Percentiles rank a stretch among this genome's conserved stretches.
Evolutionary conservation across 2,888 invertebrate genomes (phyloP).

Genomic region (Ophion costatus): DNA sequence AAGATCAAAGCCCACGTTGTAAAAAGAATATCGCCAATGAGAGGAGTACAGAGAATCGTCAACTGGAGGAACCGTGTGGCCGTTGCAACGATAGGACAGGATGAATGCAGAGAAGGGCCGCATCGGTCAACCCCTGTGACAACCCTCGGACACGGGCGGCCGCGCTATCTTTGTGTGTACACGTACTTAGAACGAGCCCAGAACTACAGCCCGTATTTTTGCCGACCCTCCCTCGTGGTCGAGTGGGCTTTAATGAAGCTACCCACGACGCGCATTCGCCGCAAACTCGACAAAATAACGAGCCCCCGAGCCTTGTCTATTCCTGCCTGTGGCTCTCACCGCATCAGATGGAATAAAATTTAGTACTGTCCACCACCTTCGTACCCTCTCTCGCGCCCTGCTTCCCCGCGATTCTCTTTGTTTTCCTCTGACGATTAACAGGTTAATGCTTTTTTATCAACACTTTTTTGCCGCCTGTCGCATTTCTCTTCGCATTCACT

Average conservation of each 20-base stretch:
- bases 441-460: conserved; percentile 49
- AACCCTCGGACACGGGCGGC: conserved; percentile 23
- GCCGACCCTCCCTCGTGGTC: conserved; percentile 66
- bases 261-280: conserved; percentile 69
- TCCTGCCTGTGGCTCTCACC: conserved; percentile 47
- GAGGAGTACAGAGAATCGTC: not conserved
- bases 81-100: conserved; percentile 7
- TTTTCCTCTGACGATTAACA: conserved; percentile 60
- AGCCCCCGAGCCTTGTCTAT: conserved; percentile 64
- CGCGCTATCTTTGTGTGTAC: not conserved
- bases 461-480: conserved; percentile 16
- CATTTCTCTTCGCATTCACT: conserved; percentile 7
- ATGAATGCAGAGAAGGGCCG: conserved; percentile 21
- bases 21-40: not conserved
- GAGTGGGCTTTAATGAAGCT: conserved; percentile 76
- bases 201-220: conserved; percentile 59
- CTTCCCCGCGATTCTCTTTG: conserved; percentile 42
- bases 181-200: not conserved
- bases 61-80: not conserved
- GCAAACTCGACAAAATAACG: conserved; percentile 71
- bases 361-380: conserved; percentile 38
- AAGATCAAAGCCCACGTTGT: too few species aligned
- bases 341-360: conserved; percentile 65
- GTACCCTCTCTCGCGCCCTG: not conserved
- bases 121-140: conserved; percentile 54